Evolutionary conservation across 2,888 invertebrate species (phyloP), one percentile per base, ranked within the genome.

Genomic region (Ornithoptera priamus): DNA sequence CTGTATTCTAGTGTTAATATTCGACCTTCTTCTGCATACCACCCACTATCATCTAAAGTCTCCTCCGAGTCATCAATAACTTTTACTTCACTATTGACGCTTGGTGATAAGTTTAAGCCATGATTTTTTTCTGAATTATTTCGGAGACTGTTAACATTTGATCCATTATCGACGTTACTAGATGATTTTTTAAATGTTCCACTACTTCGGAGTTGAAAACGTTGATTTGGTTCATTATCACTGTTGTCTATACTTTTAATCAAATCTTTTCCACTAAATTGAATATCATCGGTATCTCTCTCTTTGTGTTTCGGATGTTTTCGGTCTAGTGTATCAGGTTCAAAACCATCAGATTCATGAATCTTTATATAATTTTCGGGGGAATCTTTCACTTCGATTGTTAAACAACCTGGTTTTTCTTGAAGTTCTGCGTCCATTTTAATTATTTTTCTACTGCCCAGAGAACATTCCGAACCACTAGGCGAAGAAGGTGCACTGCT

Each of bases 311-410:
- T 92, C 2, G 80, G 94, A 60, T 96, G 95, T 80, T 97, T 97
- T 39, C 97, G 93, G 79, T 97, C 97, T 69, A 97, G 90, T 0
- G 97, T 97, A 75, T 97, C 97, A 0, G 97, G 97, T 83, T 97
- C 97, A 78, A 97, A 97, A 68, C 95, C 95, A 77, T 96, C 96
- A 2, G 96, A 96, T 79, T 97, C 97, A 69, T 96, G 94, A 64
- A 96, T 95, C 78, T 94, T 94, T 10, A 95, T 94, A 75, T 96
- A 96, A 79, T 96, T 96, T 76, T 96, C 95, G 0, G 96, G 95
- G 24, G 96, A 95, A 82, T 97, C 97, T 81, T 96, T 96, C 0
- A 97, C 96, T 89, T 97, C 96, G 72, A 97, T 97, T 46, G 97
- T 96, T 80, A 97, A 91, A 78, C 96, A 96, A 10, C 97, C 97